A percentile compares a stretch with the other conserved stretches of the same genome.
phyloP scores from a whole-genome alignment of 2,797 vertebrate genomes.

The Clarias laeviceps region DNA sequence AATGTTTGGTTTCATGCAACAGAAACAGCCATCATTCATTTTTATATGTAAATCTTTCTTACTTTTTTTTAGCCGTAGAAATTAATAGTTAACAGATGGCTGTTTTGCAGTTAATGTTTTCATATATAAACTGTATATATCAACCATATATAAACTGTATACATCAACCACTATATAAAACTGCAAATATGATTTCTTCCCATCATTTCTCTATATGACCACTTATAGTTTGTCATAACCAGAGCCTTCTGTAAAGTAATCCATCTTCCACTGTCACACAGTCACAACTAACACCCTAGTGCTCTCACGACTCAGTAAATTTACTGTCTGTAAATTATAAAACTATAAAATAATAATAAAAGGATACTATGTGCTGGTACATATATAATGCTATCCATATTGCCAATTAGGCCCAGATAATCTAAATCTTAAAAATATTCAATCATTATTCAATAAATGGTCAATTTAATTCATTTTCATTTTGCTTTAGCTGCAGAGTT shows the following conservation, averaged over 20 bases:
- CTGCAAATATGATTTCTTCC: not conserved
- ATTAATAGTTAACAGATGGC: not conserved
- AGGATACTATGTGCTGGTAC: no score
- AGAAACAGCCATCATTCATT: not conserved
- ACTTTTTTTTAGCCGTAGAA: not conserved
- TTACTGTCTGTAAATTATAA: no score
- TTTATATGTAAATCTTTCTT: not conserved
- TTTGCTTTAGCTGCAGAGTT: no score
- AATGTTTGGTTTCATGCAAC: slow-evolving; percentile 1
- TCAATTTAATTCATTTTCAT: no score
- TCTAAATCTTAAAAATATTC: no score
- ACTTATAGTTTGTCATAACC: not conserved
- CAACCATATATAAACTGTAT: not conserved
- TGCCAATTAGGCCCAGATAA: no score
- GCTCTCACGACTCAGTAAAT: no score
- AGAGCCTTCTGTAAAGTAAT: not conserved
- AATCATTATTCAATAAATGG: no score
- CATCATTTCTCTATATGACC: not conserved
- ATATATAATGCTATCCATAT: no score
- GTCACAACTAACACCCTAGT: no score
- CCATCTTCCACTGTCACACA: no score
- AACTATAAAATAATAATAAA: no score
- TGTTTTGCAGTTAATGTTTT: not conserved
- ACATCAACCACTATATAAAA: not conserved
- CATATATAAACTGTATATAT: not conserved